These are phyloP conservation scores for Ganaspis sp. DNA, from an alignment of 1,140 invertebrate species.

Conservation along the genomic window DNA sequence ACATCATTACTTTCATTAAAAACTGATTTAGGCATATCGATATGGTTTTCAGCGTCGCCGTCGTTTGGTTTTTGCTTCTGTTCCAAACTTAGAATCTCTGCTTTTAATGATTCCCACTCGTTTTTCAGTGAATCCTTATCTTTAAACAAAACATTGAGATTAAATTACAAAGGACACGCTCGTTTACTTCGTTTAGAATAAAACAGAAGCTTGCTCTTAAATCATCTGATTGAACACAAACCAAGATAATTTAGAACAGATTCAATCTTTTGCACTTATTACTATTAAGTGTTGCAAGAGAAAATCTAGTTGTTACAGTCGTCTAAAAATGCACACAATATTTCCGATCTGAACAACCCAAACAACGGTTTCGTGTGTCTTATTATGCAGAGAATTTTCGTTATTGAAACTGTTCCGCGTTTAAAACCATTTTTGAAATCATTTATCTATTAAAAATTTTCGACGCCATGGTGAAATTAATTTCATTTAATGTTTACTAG, in stretches of 20 bases:
- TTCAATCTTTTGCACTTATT: neutral
- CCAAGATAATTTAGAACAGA: neutral
- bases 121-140: neutral
- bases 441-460: neutral
- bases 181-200: neutral
- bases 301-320: neutral
- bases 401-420: neutral
- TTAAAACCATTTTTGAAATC: neutral
- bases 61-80: neutral
- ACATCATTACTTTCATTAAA: no score
- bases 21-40: neutral
- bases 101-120: neutral
- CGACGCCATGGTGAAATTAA: neutral
- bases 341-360: neutral
- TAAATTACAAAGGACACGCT: neutral
- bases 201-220: constrained; percentile 6
- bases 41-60: neutral
- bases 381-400: neutral
- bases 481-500: neutral
- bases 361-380: neutral
- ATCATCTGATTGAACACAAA: neutral
- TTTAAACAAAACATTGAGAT: neutral
- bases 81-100: neutral
- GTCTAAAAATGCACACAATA: neutral
- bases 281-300: neutral